Evolutionary conservation across 2,888 invertebrate species (phyloP), one percentile per base, ranked within the genome.

Genomic region (Rutpela maculata): DNA sequence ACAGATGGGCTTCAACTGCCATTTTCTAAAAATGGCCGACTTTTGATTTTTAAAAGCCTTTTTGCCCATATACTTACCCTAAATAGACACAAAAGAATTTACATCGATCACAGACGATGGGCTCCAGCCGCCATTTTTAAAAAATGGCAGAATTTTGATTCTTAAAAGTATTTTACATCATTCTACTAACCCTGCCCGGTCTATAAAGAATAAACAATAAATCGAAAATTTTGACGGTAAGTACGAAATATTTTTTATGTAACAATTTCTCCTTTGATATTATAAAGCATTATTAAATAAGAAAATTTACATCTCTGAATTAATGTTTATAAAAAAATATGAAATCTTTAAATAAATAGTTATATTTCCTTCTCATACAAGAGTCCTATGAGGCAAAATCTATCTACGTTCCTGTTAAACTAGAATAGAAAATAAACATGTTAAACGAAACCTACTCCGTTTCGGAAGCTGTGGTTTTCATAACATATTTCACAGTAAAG

Each of bases 401-500:
- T 19, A 67, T 55, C 22, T n/a, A 15, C 6, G n/a, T 55, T 26
- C 26, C 19, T 15, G 22, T 67, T 19, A 22, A 67, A 67, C 55
- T 66, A 66, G 6, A 65, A 56, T 59, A 43, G 57, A 57, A 70
- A 38, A 59, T 60, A 59, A 60, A 12, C n/a, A 5, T 7, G 31
- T 19, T 31, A 67, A 50, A 57, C n/a, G 43, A 62, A 67, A 59
- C 62, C 79, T 76, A 87, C 81, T 88, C 86, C 43, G 85, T 83
- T 81, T 89, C 88, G 5, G 93, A 93, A 86, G 94, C 93, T 89
- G 95, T 93, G 88, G 93, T 95, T 89, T 94, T 93, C 89, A 97
- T 91, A 83, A 98, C 97, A 91, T 96, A 97, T 92, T 97, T 97
- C 78, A 98, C 98, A 88, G 96, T 95, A 88, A 95, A 96, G 66